Conservation (phyloP, 2,797 vertebrate species). For the Xenops minutus region DNA sequence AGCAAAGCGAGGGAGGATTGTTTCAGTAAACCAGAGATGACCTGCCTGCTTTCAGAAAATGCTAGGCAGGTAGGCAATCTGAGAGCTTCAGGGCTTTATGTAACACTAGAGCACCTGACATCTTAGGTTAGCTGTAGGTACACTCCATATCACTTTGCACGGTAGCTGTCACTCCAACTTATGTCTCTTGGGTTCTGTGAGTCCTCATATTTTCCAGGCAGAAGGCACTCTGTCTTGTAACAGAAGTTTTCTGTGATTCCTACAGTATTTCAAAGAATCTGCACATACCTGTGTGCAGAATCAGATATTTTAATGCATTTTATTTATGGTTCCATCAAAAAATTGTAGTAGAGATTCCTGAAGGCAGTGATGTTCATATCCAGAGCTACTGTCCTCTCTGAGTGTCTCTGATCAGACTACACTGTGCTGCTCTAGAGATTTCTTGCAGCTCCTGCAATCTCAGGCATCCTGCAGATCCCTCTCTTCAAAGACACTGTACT, state of each 20-base stretch:
- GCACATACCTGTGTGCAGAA: not conserved
- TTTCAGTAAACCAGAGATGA: not conserved
- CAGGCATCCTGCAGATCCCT: not conserved
- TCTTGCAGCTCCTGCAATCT: not conserved
- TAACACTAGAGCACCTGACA: not conserved
- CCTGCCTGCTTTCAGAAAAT: not conserved
- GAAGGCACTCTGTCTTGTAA: not conserved
- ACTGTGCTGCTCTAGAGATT: not conserved
- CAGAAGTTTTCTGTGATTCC: not conserved
- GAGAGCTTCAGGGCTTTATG: not conserved
- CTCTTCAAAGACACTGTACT: not conserved
- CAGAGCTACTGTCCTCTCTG: not conserved
- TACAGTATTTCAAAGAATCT: not conserved
- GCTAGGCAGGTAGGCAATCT: not conserved
- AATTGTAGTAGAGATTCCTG: not conserved
- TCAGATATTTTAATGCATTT: not conserved
- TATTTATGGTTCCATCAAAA: not conserved
- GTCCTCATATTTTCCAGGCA: not conserved
- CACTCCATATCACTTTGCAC: not conserved
- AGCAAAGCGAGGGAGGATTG: not conserved
- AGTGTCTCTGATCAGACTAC: not conserved
- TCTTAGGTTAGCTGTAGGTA: not conserved
- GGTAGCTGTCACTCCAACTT: not conserved
- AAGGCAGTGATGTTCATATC: not conserved
- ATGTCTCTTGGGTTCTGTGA: not conserved